A percentile compares a stretch with the other conserved stretches of the same genome.
Conservation (phyloP, 2,797 vertebrate species). For the Danio albolineatus region DNA sequence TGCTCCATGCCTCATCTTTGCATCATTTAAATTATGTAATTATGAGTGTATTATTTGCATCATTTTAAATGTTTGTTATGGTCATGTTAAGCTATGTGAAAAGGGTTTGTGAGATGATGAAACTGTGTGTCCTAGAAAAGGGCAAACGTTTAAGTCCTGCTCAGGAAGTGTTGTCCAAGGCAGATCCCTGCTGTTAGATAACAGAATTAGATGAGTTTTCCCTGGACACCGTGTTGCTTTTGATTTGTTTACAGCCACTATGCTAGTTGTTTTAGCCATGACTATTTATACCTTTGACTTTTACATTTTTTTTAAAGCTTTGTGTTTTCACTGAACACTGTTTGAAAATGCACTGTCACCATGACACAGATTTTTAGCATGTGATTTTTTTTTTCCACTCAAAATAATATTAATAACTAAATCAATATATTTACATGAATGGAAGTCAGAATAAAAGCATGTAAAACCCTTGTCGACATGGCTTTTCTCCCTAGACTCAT, state of each 20-base stretch:
- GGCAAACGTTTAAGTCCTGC: slow-evolving; percentile 41
- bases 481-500: not conserved
- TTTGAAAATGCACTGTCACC: too few species aligned
- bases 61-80: not conserved
- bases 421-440: too few species aligned
- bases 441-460: too few species aligned
- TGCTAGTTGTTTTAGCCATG: not conserved
- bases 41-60: not conserved
- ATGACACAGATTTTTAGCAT: too few species aligned
- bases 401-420: too few species aligned
- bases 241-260: slow-evolving; percentile 57
- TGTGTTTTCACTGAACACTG: too few species aligned
- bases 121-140: slow-evolving; percentile 42
- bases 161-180: slow-evolving; percentile 32
- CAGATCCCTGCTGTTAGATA: slow-evolving; percentile 62
- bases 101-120: slow-evolving; percentile 24
- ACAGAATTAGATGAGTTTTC: slow-evolving; percentile 64
- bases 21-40: not conserved
- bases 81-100: slow-evolving; percentile 7
- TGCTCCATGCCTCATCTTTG: not conserved
- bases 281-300: not conserved
- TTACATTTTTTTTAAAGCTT: too few species aligned
- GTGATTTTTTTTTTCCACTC: too few species aligned
- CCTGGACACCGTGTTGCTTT: slow-evolving; percentile 30
- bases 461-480: too few species aligned